phyloP scores from a whole-genome alignment of 2,113 vertebrate genomes.

The Agelaius tricolor region DNA sequence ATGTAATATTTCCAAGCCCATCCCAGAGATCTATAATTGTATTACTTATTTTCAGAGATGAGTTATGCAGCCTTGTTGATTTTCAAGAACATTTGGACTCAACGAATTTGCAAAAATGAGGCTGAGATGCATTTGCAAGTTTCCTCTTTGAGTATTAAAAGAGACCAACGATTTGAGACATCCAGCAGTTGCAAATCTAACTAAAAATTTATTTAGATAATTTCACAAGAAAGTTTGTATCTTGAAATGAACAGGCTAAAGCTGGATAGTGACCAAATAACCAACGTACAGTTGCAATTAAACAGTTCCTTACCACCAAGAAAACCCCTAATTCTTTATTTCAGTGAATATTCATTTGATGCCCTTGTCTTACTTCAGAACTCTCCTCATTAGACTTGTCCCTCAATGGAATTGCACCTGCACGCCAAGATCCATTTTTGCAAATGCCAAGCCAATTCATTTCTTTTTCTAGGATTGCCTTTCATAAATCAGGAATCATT shows the following conservation, averaged over 20 bases:
- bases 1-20: background rate
- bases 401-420: background rate
- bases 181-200: background rate
- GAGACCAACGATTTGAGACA: background rate
- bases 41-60: background rate
- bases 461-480: background rate
- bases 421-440: background rate
- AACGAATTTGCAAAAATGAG: background rate
- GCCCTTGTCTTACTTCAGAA: background rate
- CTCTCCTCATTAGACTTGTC: background rate
- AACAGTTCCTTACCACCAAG: background rate
- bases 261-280: background rate
- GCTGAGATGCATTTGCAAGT: background rate
- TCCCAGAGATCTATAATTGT: background rate
- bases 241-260: background rate
- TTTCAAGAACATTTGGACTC: background rate
- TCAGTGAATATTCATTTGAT: background rate
- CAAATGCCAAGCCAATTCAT: background rate
- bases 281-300: background rate
- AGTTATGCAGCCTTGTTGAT: background rate
- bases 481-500: background rate
- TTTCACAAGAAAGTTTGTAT: background rate
- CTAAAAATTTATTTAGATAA: background rate
- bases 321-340: background rate
- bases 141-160: background rate